Evolutionary conservation across 2,888 invertebrate genomes (phyloP).

Genomic region (Cephus pulcher): DNA sequence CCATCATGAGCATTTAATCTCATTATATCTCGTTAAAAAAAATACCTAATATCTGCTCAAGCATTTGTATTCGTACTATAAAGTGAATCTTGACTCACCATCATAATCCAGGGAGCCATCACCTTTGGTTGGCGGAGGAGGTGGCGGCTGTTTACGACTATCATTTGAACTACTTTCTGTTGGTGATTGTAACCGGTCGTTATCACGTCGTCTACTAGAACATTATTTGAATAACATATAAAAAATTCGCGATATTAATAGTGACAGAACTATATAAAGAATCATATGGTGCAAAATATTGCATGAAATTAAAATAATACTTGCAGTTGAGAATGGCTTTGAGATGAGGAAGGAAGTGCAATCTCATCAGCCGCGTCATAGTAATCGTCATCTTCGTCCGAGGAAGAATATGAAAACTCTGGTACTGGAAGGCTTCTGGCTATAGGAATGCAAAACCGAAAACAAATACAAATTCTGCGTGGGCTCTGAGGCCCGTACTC

Average conservation of each 20-base stretch:
- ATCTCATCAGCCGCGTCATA: slow-evolving; percentile 88
- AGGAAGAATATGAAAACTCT: slow-evolving; percentile 96
- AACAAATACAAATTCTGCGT: background rate
- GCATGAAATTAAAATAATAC: slow-evolving; percentile 29
- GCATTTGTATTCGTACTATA: background rate
- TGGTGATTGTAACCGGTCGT: slow-evolving; percentile 43
- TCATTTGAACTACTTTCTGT: slow-evolving; percentile 42
- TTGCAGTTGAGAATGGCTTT: slow-evolving; percentile 50
- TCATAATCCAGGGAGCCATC: slow-evolving; percentile 86
- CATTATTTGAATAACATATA: slow-evolving; percentile 8
- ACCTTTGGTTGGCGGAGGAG: slow-evolving; percentile 71
- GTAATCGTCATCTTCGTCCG: slow-evolving; percentile 95
- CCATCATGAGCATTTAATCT: background rate
- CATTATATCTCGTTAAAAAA: background rate
- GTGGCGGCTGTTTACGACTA: slow-evolving; percentile 58
- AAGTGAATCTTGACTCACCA: slow-evolving; percentile 68
- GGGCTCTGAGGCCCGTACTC: background rate
- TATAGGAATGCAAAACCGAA: slow-evolving; percentile 17
- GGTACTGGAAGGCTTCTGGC: slow-evolving; percentile 81
- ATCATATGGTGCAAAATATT: slow-evolving; percentile 10
- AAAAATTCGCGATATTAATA: background rate
- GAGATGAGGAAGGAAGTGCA: slow-evolving; percentile 47
- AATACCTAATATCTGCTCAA: background rate
- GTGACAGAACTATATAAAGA: background rate
- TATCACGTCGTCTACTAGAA: slow-evolving; percentile 53